A percentile compares a stretch with the other conserved stretches of the same genome.
Conservation (phyloP, 1,140 invertebrate genomes). For the Conus betulinus region DNA sequence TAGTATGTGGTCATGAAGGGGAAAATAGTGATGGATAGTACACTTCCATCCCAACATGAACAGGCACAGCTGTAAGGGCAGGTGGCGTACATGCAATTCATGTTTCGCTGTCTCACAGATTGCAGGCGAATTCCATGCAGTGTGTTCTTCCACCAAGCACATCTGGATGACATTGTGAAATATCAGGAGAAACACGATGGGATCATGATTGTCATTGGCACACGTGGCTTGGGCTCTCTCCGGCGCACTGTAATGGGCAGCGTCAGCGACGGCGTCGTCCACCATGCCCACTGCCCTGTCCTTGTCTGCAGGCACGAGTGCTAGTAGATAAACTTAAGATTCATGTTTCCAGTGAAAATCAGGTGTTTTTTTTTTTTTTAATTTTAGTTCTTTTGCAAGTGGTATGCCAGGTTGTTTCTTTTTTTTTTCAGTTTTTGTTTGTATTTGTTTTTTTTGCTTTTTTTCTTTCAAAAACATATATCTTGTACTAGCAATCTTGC, state of each 20-base stretch:
- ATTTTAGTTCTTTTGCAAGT: background rate
- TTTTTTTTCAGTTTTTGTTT: background rate
- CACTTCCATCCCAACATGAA: no score
- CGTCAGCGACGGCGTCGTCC: slow-evolving; percentile 63
- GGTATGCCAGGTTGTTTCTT: background rate
- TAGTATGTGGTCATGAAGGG: no score
- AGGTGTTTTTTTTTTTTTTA: background rate
- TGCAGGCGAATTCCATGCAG: slow-evolving; percentile 40
- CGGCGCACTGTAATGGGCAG: slow-evolving; percentile 61
- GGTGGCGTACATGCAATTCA: no score
- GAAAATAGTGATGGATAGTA: no score
- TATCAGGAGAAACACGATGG: slow-evolving; percentile 55
- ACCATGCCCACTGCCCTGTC: slow-evolving; percentile 59
- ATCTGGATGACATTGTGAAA: slow-evolving; percentile 45
- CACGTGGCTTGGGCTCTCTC: slow-evolving; percentile 53
- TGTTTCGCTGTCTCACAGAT: slow-evolving; percentile 19
- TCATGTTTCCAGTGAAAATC: background rate
- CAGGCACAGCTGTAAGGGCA: no score
- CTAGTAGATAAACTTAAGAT: background rate
- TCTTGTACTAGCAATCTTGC: no score
- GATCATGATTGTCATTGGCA: slow-evolving; percentile 57
- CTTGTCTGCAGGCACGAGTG: slow-evolving; percentile 48
- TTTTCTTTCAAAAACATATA: background rate
- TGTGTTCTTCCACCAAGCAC: slow-evolving; percentile 22
- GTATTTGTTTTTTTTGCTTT: no score